Percentiles rank a stretch among this genome's conserved stretches.
Conservation (phyloP, 2,113 vertebrate genomes). For the Furnarius figulus region DNA sequence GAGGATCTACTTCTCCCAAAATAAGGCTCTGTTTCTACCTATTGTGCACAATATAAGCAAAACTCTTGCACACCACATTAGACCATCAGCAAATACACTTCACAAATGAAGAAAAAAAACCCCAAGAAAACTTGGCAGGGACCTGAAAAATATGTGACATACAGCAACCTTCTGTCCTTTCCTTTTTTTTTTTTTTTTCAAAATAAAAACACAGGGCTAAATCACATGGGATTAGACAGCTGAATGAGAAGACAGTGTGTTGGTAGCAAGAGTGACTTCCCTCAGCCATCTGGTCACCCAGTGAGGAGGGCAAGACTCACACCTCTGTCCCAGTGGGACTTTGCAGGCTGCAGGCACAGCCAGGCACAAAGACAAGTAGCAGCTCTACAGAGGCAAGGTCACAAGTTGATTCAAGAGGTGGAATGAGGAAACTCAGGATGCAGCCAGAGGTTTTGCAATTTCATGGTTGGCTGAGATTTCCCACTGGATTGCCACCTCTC, state of each 20-base stretch:
- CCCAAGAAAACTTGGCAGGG: background rate
- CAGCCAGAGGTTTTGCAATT: conserved; percentile 37
- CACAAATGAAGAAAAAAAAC: background rate
- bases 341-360: background rate
- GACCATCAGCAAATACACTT: background rate
- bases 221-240: fast-evolving
- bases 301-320: background rate
- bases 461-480: conserved; percentile 35
- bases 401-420: background rate
- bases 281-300: background rate
- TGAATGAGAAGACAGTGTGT: background rate
- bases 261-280: background rate
- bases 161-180: background rate
- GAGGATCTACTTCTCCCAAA: background rate
- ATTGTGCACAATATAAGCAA: background rate
- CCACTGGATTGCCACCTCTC: background rate
- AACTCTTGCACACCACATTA: background rate
- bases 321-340: background rate
- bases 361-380: fast-evolving
- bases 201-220: background rate
- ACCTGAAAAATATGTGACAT: background rate
- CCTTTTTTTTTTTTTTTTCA: background rate
- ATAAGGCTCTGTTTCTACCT: background rate
- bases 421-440: background rate
- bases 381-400: background rate